These are phyloP conservation scores for Nothocercus nigrocapillus DNA, from an alignment of 2,113 vertebrate species.

Conservation along the genomic window DNA sequence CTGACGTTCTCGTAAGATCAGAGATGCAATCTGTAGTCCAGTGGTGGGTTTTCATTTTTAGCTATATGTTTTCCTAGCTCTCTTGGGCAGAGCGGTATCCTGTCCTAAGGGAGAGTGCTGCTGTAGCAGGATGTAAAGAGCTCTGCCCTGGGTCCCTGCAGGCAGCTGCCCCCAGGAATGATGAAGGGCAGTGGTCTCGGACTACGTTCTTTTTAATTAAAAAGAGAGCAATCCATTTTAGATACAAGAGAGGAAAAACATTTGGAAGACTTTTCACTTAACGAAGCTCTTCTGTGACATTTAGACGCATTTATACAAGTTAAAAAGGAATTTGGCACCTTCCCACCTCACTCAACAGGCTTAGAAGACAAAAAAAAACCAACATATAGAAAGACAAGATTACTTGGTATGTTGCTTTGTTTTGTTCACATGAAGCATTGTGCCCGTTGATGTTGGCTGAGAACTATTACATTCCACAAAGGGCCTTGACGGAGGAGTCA, in stretches of 20 bases:
- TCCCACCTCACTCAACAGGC: slow-evolving; percentile 40
- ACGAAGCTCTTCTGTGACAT: slow-evolving; percentile 60
- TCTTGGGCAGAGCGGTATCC: not conserved
- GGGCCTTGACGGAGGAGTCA: not conserved
- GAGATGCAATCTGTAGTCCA: not conserved
- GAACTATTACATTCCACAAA: not conserved
- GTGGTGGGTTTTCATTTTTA: not conserved
- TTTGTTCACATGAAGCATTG: slow-evolving; percentile 16
- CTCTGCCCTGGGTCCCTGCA: not conserved
- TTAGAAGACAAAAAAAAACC: slow-evolving; percentile 48
- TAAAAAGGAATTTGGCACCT: slow-evolving; percentile 67
- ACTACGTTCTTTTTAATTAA: not conserved
- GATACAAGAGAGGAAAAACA: slow-evolving; percentile 44
- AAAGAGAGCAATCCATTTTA: slow-evolving; percentile 65
- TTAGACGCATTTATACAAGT: slow-evolving; percentile 55
- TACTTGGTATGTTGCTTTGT: slow-evolving; percentile 16
- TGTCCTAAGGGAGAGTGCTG: not conserved
- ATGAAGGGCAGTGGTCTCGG: not conserved
- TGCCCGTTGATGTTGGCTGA: not conserved
- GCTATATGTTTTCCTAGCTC: not conserved
- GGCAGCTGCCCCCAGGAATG: not conserved
- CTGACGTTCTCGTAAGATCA: not conserved
- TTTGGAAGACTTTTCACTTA: slow-evolving; percentile 66
- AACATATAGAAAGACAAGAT: slow-evolving; percentile 11
- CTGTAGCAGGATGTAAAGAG: not conserved